Conservation (phyloP, 2,113 vertebrate genomes). For the Strix uralensis region DNA sequence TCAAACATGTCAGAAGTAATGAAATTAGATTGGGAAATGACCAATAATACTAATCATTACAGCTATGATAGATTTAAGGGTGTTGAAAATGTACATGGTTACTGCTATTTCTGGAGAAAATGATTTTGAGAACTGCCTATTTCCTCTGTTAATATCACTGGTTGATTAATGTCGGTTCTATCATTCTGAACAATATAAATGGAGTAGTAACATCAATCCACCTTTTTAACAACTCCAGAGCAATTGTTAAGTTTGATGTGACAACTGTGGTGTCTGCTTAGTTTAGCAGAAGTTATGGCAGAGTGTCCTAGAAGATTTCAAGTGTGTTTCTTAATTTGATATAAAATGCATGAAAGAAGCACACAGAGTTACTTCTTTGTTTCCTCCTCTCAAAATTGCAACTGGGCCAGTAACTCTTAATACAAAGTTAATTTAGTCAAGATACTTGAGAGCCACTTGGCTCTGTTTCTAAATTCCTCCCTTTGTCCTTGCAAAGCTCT, state of each 20-base stretch:
- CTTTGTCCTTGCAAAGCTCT: conserved; percentile 61
- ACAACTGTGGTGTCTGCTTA: not conserved
- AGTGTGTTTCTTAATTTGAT: conserved; percentile 6
- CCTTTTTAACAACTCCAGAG: not conserved
- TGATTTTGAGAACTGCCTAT: not conserved
- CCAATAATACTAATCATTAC: not conserved
- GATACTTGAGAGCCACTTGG: conserved; percentile 61
- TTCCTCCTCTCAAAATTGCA: conserved; percentile 36
- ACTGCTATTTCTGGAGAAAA: not conserved
- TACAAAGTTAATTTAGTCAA: conserved; percentile 60
- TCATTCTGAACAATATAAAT: not conserved
- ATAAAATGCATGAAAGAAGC: conserved; percentile 6
- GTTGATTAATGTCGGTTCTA: not conserved
- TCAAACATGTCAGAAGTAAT: not conserved
- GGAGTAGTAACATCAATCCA: not conserved
- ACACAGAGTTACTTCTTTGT: not conserved
- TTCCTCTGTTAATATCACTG: not conserved
- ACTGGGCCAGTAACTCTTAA: conserved; percentile 47
- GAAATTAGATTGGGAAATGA: not conserved
- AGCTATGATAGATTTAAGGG: not conserved
- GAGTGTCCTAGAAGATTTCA: not conserved
- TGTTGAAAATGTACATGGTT: not conserved
- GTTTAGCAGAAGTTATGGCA: not conserved
- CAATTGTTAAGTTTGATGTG: not conserved
- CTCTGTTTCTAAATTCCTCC: conserved; percentile 57